Base-by-base conservation (phyloP, 1,140 invertebrate species). In the Macrobrachium nipponense region DNA sequence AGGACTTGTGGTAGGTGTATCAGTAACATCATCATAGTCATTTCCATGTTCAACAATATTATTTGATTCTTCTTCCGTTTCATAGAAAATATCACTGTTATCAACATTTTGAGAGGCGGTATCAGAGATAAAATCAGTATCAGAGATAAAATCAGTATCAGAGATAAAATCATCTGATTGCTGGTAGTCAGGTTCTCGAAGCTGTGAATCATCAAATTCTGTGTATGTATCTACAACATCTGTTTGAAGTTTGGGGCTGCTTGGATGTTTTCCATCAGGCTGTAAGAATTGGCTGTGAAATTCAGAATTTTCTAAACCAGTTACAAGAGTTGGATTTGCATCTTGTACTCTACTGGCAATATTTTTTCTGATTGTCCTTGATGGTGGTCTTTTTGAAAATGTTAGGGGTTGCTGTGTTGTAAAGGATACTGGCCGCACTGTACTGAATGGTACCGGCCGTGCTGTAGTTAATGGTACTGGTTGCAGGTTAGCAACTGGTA, bases 281-380 rank as follows among this genome's bases (percentile, higher is more conserved):
- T 72, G 77, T 43, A 36, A 43, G 66, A 80, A 66, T 43, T 64
- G 78, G 23, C 44, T 80, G 61, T 80, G 23, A 18, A 80, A 80
- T 36, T 80, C 60, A n/a, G 78, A 80, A n/a, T 80, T 43, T 80
- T 80, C 78, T n/a, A 80, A 43, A 4, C 78, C 78, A n/a, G 78
- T 80, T 66, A 80, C 64, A 8, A 80, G 73, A 18, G 61, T 44
- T 20, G 75, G 20, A 8, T 27, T 43, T 70, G n/a, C 15, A 70
- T 51, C 51, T 10, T 51, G 0, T 0, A 51, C 7, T 51, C 51
- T 51, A 6, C 8, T 51, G 51, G 51, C 51, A 3, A 51, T 51
- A 51, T 51, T 51, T 51, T 51, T 51, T 51, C 51, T 51, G 51
- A 51, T 51, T 51, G 51, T 51, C 51, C 51, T 51, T 51, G 51